Conservation (phyloP, 2,888 invertebrate species). For the Frankliniella intonsa region DNA sequence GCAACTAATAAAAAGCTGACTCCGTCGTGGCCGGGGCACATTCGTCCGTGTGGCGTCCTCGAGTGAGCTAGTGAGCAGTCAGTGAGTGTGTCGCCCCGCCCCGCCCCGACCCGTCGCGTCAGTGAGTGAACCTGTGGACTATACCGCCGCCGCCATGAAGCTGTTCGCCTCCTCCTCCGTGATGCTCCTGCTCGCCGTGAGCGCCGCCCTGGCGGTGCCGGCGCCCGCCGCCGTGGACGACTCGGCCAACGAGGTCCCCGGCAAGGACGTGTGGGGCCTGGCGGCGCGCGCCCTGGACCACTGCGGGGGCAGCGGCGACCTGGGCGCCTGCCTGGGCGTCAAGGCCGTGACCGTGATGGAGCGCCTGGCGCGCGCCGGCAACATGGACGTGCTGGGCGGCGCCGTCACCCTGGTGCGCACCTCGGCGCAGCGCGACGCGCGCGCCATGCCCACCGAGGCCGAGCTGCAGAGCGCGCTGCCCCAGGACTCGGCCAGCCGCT, state of each 20-base stretch:
- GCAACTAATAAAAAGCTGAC: slow-evolving; percentile 23
- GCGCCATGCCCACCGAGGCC: slow-evolving; percentile 44
- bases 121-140: background rate
- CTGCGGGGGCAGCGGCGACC: slow-evolving; percentile 41
- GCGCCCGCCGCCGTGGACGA: background rate
- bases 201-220: background rate
- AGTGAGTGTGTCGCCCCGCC: background rate
- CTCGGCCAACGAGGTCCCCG: slow-evolving; percentile 21
- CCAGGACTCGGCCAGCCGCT: slow-evolving; percentile 51
- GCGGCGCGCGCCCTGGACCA: slow-evolving; percentile 17
- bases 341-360: slow-evolving; percentile 55
- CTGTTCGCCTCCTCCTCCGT: background rate
- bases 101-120: too few species aligned
- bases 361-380: slow-evolving; percentile 53
- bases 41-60: slow-evolving; percentile 18
- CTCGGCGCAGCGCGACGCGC: slow-evolving; percentile 38
- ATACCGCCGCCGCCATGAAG: background rate
- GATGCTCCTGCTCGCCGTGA: background rate
- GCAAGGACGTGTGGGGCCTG: slow-evolving; percentile 14
- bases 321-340: slow-evolving; percentile 55
- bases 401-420: slow-evolving; percentile 52
- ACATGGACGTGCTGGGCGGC: slow-evolving; percentile 56
- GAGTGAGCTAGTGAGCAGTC: background rate
- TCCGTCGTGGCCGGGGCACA: background rate
- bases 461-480: slow-evolving; percentile 54